Percentiles rank a stretch among this genome's conserved stretches.
These are phyloP conservation scores for Nezara viridula DNA, from an alignment of 2,888 invertebrate species.

Conservation along the genomic window DNA sequence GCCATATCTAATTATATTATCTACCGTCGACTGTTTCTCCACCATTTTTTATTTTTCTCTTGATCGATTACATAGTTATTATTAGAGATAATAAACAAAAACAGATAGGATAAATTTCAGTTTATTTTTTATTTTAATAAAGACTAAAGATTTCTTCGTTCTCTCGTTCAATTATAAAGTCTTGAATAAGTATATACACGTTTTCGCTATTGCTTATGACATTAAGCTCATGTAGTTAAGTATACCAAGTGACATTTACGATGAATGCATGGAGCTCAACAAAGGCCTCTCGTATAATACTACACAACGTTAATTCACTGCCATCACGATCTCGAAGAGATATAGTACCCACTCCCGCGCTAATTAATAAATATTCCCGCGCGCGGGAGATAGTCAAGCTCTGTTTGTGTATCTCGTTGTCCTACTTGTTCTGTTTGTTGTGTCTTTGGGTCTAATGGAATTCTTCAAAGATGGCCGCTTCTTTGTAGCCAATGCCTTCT, in stretches of 20 bases:
- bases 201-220: not conserved
- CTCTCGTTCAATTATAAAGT: too few species aligned
- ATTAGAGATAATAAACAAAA: too few species aligned
- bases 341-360: not conserved
- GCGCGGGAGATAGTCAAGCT: conserved; percentile 16
- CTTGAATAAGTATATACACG: too few species aligned
- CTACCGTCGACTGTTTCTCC: too few species aligned
- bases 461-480: not conserved
- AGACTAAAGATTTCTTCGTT: too few species aligned
- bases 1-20: too few species aligned
- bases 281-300: not conserved
- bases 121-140: too few species aligned
- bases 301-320: not conserved
- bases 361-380: conserved; percentile 37
- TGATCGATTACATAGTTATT: too few species aligned
- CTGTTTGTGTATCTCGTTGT: not conserved
- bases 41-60: too few species aligned
- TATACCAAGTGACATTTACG: not conserved
- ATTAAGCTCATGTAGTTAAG: not conserved
- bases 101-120: too few species aligned
- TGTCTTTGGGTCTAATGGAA: not conserved
- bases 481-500: not conserved
- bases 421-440: not conserved
- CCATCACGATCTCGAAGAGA: not conserved
- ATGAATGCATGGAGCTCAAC: not conserved